phyloP scores from a whole-genome alignment of 2,888 invertebrate species.

The Epistrophe grossulariae region DNA sequence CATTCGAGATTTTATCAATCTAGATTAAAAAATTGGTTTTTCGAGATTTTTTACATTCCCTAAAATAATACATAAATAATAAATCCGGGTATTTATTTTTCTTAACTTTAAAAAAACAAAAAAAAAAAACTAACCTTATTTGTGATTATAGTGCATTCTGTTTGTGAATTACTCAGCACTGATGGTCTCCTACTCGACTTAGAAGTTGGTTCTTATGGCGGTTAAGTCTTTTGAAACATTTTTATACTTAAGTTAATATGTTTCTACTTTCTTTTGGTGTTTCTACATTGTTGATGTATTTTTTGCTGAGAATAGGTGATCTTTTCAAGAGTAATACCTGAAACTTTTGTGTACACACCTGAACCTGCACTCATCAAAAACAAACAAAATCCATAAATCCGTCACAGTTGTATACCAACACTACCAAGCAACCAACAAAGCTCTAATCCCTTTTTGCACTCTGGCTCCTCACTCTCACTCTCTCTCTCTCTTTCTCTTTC shows the following conservation, averaged over 20 bases:
- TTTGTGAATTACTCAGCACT: background rate
- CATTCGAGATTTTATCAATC: too few species aligned
- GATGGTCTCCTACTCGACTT: background rate
- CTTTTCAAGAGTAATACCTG: conserved; percentile 11
- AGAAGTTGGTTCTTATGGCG: background rate
- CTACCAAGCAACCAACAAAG: conserved; percentile 20
- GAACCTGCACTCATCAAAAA: conserved; percentile 19
- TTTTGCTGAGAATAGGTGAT: conserved; percentile 9
- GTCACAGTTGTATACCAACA: conserved; percentile 1
- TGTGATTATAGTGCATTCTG: too few species aligned
- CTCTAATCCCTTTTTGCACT: conserved; percentile 9
- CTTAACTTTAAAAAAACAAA: too few species aligned
- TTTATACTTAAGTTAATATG: background rate
- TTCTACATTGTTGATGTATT: background rate
- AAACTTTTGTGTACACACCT: conserved; percentile 7
- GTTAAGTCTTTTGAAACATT: background rate
- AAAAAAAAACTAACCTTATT: too few species aligned
- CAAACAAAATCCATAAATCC: conserved; percentile 9
- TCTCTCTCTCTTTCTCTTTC: background rate
- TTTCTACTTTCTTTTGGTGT: background rate
- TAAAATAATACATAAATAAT: too few species aligned
- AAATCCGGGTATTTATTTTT: too few species aligned
- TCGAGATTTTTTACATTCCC: too few species aligned
- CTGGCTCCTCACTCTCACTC: background rate
- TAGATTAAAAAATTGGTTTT: too few species aligned